Percentiles rank a stretch among this genome's conserved stretches.
Evolutionary conservation across 2,113 vertebrate genomes (phyloP).

Genomic region (Pygoscelis adeliae): DNA sequence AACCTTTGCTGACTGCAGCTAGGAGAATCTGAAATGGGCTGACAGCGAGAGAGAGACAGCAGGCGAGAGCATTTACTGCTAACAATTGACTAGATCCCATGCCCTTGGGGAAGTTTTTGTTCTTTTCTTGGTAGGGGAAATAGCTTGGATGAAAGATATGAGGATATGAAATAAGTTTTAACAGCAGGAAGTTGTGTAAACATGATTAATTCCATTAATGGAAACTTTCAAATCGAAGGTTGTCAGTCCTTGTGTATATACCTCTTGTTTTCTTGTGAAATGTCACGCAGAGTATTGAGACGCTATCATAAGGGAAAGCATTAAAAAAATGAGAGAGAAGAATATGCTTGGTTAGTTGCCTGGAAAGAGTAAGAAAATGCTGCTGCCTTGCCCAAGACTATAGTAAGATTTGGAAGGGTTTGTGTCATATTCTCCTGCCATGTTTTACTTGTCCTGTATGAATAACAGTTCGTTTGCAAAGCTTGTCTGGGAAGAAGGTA

Average conservation of each 20-base stretch:
- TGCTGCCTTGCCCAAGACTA: neutral
- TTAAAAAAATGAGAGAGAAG: neutral
- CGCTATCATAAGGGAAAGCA: neutral
- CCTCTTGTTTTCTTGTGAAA: neutral
- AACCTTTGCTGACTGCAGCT: neutral
- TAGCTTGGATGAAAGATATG: neutral
- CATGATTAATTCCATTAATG: neutral
- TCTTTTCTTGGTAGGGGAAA: neutral
- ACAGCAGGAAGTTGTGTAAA: neutral
- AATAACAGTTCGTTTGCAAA: neutral
- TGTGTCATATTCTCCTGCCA: neutral
- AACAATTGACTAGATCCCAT: neutral
- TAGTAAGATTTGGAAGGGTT: neutral
- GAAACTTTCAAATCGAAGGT: neutral
- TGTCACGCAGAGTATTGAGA: neutral
- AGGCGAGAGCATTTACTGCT: neutral
- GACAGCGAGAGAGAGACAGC: neutral
- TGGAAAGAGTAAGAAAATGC: neutral
- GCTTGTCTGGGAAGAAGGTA: neutral
- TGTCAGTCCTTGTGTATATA: neutral
- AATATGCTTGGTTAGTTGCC: neutral
- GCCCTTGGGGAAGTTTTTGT: neutral
- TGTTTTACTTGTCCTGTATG: neutral
- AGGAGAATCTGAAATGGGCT: neutral
- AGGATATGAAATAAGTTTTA: slow-evolving; percentile 13